phyloP scores from a whole-genome alignment of 2,797 vertebrate species.

The Enteromius trimaculatus region DNA sequence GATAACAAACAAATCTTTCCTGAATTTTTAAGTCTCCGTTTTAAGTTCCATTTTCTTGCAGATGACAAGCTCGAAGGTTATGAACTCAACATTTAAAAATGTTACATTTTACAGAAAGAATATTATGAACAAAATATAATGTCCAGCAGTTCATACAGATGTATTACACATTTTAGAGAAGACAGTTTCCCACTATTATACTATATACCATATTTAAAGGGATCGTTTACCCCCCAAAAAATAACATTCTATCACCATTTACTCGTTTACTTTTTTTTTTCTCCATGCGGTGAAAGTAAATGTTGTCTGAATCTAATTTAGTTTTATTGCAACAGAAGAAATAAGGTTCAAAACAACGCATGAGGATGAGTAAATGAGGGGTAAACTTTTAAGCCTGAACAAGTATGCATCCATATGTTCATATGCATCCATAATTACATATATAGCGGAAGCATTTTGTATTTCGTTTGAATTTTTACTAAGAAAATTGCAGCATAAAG shows the following conservation, averaged over 20 bases:
- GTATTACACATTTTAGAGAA: neutral
- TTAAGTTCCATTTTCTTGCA: neutral
- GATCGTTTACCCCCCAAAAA: neutral
- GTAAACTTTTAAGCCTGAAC: neutral
- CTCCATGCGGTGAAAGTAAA: neutral
- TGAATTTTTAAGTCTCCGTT: neutral
- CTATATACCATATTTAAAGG: neutral
- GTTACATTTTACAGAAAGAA: neutral
- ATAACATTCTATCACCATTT: neutral
- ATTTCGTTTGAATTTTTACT: neutral
- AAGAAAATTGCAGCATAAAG: neutral
- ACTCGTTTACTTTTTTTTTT: too few relatives aligned
- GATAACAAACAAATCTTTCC: neutral
- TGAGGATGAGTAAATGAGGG: neutral
- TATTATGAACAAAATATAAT: neutral
- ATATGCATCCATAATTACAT: neutral
- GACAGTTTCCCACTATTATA: too few relatives aligned
- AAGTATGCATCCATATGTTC: neutral
- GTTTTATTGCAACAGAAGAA: neutral
- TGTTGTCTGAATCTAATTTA: neutral
- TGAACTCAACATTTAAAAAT: neutral
- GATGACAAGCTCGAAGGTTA: neutral
- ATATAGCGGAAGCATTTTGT: too few relatives aligned
- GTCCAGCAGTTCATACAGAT: neutral
- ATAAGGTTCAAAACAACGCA: neutral